Percentiles rank a stretch among this genome's conserved stretches.
Conservation (phyloP, 2,888 invertebrate genomes). For the Euspilapteryx auroguttella region DNA sequence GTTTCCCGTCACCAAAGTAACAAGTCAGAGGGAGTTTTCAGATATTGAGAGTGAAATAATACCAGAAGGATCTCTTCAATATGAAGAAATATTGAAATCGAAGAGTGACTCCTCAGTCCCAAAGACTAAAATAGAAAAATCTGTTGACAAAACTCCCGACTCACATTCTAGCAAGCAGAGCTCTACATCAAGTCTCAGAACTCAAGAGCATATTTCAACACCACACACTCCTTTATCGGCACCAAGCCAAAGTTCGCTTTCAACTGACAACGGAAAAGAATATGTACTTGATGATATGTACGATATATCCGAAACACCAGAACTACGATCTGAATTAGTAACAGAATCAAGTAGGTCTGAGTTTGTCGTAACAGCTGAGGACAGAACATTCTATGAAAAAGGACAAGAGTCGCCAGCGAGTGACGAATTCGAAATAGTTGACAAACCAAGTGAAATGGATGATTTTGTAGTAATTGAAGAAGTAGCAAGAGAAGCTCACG, state of each 20-base stretch:
- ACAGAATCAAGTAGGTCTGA: slow-evolving; percentile 55
- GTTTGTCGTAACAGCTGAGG: slow-evolving; percentile 62
- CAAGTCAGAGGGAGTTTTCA: slow-evolving; percentile 52
- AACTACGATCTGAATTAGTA: slow-evolving; percentile 49
- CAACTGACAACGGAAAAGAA: slow-evolving; percentile 66
- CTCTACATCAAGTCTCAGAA: slow-evolving; percentile 61
- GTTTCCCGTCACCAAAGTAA: slow-evolving; percentile 39
- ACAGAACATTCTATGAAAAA: slow-evolving; percentile 57
- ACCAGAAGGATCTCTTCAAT: slow-evolving; percentile 37
- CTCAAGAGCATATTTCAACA: slow-evolving; percentile 51
- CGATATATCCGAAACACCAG: slow-evolving; percentile 61
- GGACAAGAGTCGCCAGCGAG: slow-evolving; percentile 75
- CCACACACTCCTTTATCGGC: slow-evolving; percentile 64
- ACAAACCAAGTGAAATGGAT: slow-evolving; percentile 84
- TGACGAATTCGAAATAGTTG: slow-evolving; percentile 86
- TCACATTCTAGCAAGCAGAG: slow-evolving; percentile 58
- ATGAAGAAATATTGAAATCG: slow-evolving; percentile 51
- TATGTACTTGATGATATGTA: slow-evolving; percentile 64
- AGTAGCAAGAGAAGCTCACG: slow-evolving; percentile 83
- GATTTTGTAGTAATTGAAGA: slow-evolving; percentile 89
- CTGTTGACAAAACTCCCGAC: slow-evolving; percentile 37
- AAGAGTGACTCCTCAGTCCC: slow-evolving; percentile 55
- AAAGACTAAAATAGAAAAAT: slow-evolving; percentile 44
- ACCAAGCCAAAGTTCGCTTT: slow-evolving; percentile 67
- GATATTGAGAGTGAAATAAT: slow-evolving; percentile 51